Evolutionary conservation across 2,113 vertebrate species (phyloP).

Genomic region (Furnarius figulus): DNA sequence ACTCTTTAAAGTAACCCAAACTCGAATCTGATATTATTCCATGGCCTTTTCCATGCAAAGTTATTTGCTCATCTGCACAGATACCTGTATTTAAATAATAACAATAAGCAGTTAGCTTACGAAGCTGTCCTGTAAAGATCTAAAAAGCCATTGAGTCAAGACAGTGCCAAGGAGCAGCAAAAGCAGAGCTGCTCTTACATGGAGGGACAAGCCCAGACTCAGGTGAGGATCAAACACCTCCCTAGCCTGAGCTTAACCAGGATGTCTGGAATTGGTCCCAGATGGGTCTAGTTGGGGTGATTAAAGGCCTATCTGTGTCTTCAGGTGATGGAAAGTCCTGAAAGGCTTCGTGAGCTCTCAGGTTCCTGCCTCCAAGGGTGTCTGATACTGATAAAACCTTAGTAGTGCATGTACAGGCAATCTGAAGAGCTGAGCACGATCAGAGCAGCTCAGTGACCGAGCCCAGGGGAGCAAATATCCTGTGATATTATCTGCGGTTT

Average conservation of each 20-base stretch:
- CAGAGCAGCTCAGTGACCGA: background rate
- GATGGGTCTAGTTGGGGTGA: background rate
- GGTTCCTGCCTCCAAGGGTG: background rate
- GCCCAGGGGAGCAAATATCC: background rate
- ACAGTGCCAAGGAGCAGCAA: background rate
- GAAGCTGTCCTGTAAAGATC: background rate
- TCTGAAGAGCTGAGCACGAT: background rate
- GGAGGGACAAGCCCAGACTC: accelerated
- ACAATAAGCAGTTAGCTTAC: background rate
- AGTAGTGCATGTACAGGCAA: background rate
- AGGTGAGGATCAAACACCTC: accelerated
- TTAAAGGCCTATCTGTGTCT: background rate
- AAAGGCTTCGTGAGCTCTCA: background rate
- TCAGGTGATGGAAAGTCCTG: background rate
- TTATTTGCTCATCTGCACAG: background rate
- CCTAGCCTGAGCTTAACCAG: background rate
- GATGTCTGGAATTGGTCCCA: background rate
- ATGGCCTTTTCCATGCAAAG: background rate
- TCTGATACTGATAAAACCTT: background rate
- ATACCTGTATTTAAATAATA: background rate
- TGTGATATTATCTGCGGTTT: background rate
- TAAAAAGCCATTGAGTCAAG: background rate
- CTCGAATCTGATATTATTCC: background rate
- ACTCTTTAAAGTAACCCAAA: background rate
- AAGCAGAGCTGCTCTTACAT: accelerated